Evolutionary conservation across 1,140 invertebrate genomes (phyloP).

Genomic region (Tetragnatha versicolor): DNA sequence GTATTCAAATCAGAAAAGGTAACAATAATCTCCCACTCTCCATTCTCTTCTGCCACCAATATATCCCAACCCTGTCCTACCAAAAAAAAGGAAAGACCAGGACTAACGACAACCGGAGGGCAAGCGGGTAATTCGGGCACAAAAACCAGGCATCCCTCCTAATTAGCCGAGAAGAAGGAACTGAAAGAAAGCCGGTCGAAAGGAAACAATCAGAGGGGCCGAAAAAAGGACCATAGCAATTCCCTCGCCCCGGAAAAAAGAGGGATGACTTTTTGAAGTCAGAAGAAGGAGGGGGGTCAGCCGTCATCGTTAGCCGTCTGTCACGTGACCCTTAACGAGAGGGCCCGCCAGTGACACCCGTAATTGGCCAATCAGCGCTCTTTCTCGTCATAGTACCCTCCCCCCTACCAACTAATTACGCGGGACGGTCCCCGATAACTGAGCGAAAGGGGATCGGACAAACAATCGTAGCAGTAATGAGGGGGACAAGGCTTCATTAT

Average conservation of each 20-base stretch:
- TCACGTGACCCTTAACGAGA: conserved; percentile 54
- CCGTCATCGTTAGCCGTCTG: conserved; percentile 41
- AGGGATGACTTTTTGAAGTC: background rate
- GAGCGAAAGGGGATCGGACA: conserved; percentile 39
- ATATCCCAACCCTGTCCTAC: background rate
- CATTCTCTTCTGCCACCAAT: no score
- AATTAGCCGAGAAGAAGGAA: conserved; percentile 15
- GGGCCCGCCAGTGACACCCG: conserved; percentile 53
- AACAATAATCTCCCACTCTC: no score
- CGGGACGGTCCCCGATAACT: conserved; percentile 24
- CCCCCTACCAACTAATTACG: conserved; percentile 45
- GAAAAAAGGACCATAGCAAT: background rate
- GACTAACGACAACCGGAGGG: conserved; percentile 22
- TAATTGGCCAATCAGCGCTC: conserved; percentile 53
- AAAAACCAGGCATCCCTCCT: conserved; percentile 32
- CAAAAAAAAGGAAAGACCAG: conserved; percentile 14
- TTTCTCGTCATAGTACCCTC: conserved; percentile 36
- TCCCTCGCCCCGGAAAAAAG: background rate
- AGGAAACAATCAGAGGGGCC: background rate
- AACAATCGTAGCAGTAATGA: conserved; percentile 47
- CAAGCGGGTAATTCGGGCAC: conserved; percentile 27
- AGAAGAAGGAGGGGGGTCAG: background rate
- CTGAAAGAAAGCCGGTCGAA: background rate
- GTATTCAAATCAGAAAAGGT: no score
- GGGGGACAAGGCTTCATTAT: conserved; percentile 41